Evolutionary conservation across 2,888 invertebrate species (phyloP), one percentile per base, ranked within the genome.

Genomic region (Phortica okadai): DNA sequence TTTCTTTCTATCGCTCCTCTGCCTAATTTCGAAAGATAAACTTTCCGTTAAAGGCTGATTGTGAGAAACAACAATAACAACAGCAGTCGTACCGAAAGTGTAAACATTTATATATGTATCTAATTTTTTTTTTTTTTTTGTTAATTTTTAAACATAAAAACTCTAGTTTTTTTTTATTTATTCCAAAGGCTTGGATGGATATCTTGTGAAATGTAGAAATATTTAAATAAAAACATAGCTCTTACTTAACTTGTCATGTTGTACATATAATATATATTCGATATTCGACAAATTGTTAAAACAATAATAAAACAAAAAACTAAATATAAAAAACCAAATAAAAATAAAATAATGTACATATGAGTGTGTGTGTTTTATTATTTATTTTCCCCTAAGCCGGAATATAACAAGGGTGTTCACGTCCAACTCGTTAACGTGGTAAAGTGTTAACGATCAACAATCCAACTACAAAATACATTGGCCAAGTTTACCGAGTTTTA

Each of bases 131-230:
- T 59, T 21, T 62, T 62, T 6, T 21, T 62, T 16, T 62, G 14
- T n/a, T 67, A 67, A n/a, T 42, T 25, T 67, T 25, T 67, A 44
- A 14, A 42, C 42, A 67, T 67, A 11, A 42, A 67, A 42, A n/a
- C 41, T 41, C 11, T 66, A 14, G 33, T 66, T 33, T 66, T 33
- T 66, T 50, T 25, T 50, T 70, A 70, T 70, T 70, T 70, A 70
- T 70, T 70, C 69, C 69, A 70, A 70, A 50, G 69, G 33, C 42
- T 66, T 44, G 44, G 16, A 45, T 54, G 21, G 50, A 54, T 56
- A 72, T 56, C n/a, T 72, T 72, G 70, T 72, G 70, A 72, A 72
- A 72, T 21, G 70, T 72, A 72, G 70, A 72, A 54, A 54, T 72
- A 72, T 72, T 72, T 56, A 54, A 72, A 72, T 16, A 21, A 33